These are phyloP conservation scores for Drosophila niveifrons DNA, from an alignment of 2,888 invertebrate species.

Conservation along the genomic window DNA sequence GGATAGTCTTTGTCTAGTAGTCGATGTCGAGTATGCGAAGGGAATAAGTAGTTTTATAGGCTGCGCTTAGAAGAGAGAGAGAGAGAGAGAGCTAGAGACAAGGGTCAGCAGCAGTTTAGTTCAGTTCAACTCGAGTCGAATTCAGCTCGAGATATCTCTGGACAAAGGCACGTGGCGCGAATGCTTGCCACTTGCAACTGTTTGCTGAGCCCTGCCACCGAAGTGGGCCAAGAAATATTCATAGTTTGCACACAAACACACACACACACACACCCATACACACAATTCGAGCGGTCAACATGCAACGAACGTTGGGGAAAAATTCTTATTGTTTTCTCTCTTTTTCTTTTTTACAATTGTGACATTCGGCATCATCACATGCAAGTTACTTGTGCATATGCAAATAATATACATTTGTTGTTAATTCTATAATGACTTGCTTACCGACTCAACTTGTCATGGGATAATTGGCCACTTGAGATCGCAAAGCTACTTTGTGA, in stretches of 20 bases:
- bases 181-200: not conserved
- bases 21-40: not conserved
- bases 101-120: not conserved
- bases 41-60: not conserved
- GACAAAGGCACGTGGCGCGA: conserved; percentile 1
- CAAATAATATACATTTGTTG: not conserved
- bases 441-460: not conserved
- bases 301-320: not conserved
- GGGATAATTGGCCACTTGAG: not conserved
- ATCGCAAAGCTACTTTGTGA: not conserved
- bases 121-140: too few relatives aligned
- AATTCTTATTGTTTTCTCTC: not conserved
- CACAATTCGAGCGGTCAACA: not conserved
- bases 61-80: not conserved
- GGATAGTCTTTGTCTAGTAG: conserved; percentile 2
- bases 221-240: not conserved
- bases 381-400: not conserved
- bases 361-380: not conserved
- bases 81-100: not conserved
- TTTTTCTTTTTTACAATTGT: not conserved
- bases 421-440: not conserved
- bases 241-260: not conserved
- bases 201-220: not conserved
- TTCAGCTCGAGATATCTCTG: not conserved
- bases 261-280: too few relatives aligned